phyloP scores from a whole-genome alignment of 2,113 vertebrate genomes.

The Anas platyrhynchos region DNA sequence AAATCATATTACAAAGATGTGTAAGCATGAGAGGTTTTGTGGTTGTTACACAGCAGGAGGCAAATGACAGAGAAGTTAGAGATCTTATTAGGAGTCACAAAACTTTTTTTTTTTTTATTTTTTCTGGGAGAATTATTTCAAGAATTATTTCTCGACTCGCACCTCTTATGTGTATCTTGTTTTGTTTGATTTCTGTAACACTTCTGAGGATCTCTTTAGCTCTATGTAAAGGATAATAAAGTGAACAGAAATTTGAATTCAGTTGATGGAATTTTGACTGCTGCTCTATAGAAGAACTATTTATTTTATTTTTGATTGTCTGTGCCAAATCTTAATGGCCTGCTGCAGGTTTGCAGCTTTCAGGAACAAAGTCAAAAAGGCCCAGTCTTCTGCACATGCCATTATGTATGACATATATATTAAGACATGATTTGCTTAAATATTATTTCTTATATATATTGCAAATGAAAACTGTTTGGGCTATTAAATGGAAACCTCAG shows the following conservation, averaged over 20 bases:
- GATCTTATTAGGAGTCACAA: background rate
- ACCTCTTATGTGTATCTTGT: background rate
- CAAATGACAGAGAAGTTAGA: background rate
- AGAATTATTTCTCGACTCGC: background rate
- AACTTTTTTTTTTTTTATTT: background rate
- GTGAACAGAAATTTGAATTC: background rate
- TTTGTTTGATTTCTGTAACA: background rate
- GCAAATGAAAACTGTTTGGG: background rate
- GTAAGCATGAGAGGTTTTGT: fast-evolving
- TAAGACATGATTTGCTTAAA: background rate
- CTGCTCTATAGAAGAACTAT: background rate
- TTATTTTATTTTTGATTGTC: background rate
- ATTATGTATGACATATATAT: background rate
- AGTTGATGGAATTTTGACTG: background rate
- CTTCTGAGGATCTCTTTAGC: background rate
- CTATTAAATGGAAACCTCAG: background rate
- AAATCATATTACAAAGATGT: background rate
- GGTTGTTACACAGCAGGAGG: background rate
- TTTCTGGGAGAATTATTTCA: background rate
- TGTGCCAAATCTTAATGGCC: background rate
- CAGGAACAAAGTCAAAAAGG: background rate
- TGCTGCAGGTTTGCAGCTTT: background rate
- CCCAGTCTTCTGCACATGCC: background rate
- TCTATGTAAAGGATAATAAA: background rate
- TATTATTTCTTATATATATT: background rate